Evolutionary conservation across 2,797 vertebrate genomes (phyloP), one percentile per base, ranked within the genome.

Genomic region (Eulemur coronatus): DNA sequence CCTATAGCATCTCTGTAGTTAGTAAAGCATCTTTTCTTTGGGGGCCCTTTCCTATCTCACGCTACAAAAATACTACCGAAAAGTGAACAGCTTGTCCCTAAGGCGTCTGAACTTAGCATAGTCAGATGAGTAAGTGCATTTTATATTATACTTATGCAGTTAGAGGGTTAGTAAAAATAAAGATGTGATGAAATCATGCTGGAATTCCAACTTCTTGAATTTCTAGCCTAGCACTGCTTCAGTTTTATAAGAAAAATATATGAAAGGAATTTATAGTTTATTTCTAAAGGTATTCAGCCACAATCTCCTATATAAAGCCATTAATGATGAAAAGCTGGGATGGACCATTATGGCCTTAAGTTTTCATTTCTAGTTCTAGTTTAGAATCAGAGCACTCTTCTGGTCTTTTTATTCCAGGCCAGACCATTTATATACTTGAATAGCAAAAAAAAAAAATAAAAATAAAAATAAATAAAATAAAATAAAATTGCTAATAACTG

Each of bases 71-170:
- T 82, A 63, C 38, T 33, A 63, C 26, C 85, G 78, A 76, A 96
- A 92, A 92, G 33, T 41, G 55, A 97, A 79, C 48, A 94, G 63
- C 26, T 79, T 70, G 28, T 91, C 55, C 26, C 22, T 55, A 73
- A 70, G 89, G 80, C 72, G 69, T 95, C 76, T 89, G 79, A 90
- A 95, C 24, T 97, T 93, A 80, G 59, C 48, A 69, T 72, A 93
- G 33, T 67, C 26, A 84, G 63, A 61, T 43, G 33, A 91, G 1
- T 88, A 69, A 89, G n/a, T 69, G 57, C 35, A 57, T 88, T 90
- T 85, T 84, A 72, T 17, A 1, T 85, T 84, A 72, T 14, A 2
- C 0, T 61, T 20, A 81, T 12, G 35, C 9, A 75, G 41, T 46
- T 82, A 72, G 72, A 94, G 26, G 41, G n/a, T 82, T 89, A 91